Base-by-base conservation (phyloP, 2,888 invertebrate species). In the Ichneumoninae sp. region DNA sequence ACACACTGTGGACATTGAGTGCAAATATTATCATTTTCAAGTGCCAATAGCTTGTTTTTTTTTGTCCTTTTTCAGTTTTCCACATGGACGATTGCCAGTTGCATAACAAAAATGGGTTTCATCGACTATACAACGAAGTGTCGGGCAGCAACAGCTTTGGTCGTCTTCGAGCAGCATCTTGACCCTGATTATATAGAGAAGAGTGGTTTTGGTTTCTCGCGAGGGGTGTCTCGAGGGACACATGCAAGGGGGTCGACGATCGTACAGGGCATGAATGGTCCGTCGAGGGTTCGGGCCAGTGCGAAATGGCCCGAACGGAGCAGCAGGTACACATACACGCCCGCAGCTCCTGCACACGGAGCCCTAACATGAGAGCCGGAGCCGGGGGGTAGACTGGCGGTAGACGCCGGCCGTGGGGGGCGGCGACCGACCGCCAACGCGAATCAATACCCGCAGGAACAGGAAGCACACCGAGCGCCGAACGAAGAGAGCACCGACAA, bases 361-460 rank as follows among this genome's bases (percentile, higher is more conserved):
- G 60, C 66, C 68, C 54, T 71, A 80, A 70, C 79, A 78, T 68
- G 82, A 71, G 76, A 68, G 76, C 71, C 47, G 50, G 71, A 85
- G 44, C 44, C 44, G 83, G 85, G 82, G 90, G 92, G 92, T 91
- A 93, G 93, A 93, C 93, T 90, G 91, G 88, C 89, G 91, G 92
- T 91, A 93, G 93, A 93, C 93, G 91, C 90, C 90, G 91, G 90
- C 91, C 90, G 89, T 89, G 93, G 93, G 63, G 93, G 93, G 93
- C 93, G 93, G 93, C 93, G 93, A 93, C 93, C 93, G 93, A 91
- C 92, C 92, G 91, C 92, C 93, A 92, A 93, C 93, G 92, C 92
- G 93, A 93, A 93, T 93, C 93, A 93, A 93, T 93, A 93, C 93
- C 93, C 93, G 93, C 93, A 93, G 93, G 93, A 93, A 93, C 93